Percentiles rank a stretch among this genome's conserved stretches.
Evolutionary conservation across 2,888 invertebrate genomes (phyloP).

Genomic region (Tipula vernalis): DNA sequence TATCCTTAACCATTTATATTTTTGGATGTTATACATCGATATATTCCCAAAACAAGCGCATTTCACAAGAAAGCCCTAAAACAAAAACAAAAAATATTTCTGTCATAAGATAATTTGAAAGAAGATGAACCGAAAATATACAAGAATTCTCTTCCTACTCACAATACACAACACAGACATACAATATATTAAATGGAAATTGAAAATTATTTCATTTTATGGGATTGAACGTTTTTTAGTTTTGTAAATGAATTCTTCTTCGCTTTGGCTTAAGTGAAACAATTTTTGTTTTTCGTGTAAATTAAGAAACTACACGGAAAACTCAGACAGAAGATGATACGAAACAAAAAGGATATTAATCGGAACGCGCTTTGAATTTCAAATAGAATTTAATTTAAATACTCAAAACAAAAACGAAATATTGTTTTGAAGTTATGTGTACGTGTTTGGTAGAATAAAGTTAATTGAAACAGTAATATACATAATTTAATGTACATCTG

Average conservation of each 20-base stretch:
- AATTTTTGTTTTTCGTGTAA: neutral
- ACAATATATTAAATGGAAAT: neutral
- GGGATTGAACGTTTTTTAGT: neutral
- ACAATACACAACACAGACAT: neutral
- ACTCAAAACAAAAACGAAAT: neutral
- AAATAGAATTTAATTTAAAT: neutral
- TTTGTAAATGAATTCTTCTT: neutral
- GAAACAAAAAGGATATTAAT: neutral
- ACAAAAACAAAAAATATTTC: too few species aligned
- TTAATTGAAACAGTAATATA: neutral
- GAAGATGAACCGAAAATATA: neutral
- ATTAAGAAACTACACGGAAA: neutral
- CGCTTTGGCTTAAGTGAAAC: neutral
- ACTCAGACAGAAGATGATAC: neutral
- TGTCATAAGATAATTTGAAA: neutral
- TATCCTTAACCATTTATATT: too few species aligned
- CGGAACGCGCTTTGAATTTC: neutral
- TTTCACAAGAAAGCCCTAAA: neutral
- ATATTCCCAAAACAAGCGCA: neutral
- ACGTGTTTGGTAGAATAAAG: neutral
- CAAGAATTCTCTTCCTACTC: neutral
- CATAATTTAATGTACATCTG: neutral
- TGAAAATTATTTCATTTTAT: neutral
- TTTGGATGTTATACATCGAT: neutral
- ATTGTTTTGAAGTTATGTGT: neutral